A percentile compares a stretch with the other conserved stretches of the same genome.
Evolutionary conservation across 2,113 vertebrate species (phyloP).

Genomic region (Lepisosteus osseus): DNA sequence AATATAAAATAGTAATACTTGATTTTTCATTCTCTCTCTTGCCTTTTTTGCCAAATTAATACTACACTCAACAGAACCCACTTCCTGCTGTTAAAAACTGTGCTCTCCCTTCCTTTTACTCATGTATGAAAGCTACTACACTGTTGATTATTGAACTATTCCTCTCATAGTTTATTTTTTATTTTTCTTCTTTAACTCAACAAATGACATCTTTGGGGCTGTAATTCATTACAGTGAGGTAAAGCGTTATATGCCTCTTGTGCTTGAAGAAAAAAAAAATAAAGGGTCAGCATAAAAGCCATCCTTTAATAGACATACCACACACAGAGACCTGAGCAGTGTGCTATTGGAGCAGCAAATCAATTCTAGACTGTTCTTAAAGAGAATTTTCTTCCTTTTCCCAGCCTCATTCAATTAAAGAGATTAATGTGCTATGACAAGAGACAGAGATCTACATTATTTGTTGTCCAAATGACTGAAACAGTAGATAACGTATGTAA

Average conservation of each 20-base stretch:
- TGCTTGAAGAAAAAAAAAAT: slow-evolving; percentile 35
- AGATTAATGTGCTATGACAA: slow-evolving; percentile 46
- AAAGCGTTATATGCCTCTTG: slow-evolving; percentile 36
- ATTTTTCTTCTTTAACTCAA: slow-evolving; percentile 33
- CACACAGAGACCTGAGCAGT: slow-evolving; percentile 40
- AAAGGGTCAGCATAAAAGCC: slow-evolving; percentile 31
- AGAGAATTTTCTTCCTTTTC: slow-evolving; percentile 52
- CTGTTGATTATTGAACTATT: slow-evolving; percentile 44
- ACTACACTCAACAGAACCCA: slow-evolving; percentile 46
- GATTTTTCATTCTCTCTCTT: slow-evolving; percentile 15
- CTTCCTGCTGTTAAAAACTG: slow-evolving; percentile 46
- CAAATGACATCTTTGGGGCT: slow-evolving; percentile 35
- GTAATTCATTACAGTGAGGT: slow-evolving; percentile 54
- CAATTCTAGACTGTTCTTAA: slow-evolving; percentile 51
- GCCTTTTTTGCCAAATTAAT: slow-evolving; percentile 41
- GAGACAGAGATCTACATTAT: slow-evolving; percentile 41
- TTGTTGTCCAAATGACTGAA: slow-evolving; percentile 42
- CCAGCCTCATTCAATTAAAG: slow-evolving; percentile 58
- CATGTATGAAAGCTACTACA: slow-evolving; percentile 56
- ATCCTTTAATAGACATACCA: slow-evolving; percentile 50
- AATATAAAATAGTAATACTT: no score
- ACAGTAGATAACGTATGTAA: slow-evolving; percentile 30
- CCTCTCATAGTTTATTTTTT: slow-evolving; percentile 36
- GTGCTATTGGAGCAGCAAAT: slow-evolving; percentile 56
- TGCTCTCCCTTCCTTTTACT: slow-evolving; percentile 36